Base-by-base conservation (phyloP, 2,113 vertebrate species). In the Pedetes capensis region DNA sequence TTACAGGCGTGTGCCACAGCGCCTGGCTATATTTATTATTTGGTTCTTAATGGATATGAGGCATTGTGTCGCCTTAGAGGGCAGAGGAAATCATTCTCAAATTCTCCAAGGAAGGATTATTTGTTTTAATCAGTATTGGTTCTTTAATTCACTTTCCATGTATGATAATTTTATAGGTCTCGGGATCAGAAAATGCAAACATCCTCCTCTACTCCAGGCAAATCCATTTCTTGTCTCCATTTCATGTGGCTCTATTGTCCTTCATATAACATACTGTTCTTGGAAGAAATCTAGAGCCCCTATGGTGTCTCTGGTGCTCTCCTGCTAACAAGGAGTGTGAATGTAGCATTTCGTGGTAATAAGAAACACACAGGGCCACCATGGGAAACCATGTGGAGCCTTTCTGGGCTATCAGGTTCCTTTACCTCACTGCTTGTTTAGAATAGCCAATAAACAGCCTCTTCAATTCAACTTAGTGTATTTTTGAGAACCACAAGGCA, bases 331-430 rank as follows among this genome's bases (percentile, higher is more conserved):
- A 5, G 8, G 3, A 59, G 18, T 37, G n/a, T 51, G 66, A 74
- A 57, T 12, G 13, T 5, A 69, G 47, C 6, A 6, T 16, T n/a
- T 57, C 37, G 34, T 5, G 1, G 23, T 29, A 27, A 20, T 6
- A 27, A 55, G 37, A 63, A 34, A 64, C 10, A 34, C 10, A 25
- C 23, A 51, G 39, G 55, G 6, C n/a, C n/a, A 20, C 47, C 2
- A 1, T 0, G 13, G 37, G 55, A 25, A 59, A 27, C 8, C 13
- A 5, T 1, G 14, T 2, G 3, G 3, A 17, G 20, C 32, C 42
- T 59, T 59, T 42, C 42, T 72, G 44, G 66, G 34, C 8, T 17
- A 4, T n/a, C 88, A 53, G 27, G 8, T 32, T 8, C 23, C 27
- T 39, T n/a, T 27, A 16, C 16, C 16, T 51, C 11, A 14, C 39